Percentiles rank a stretch among this genome's conserved stretches.
Conservation (phyloP, 2,888 invertebrate genomes). For the Cephalotes varians region DNA sequence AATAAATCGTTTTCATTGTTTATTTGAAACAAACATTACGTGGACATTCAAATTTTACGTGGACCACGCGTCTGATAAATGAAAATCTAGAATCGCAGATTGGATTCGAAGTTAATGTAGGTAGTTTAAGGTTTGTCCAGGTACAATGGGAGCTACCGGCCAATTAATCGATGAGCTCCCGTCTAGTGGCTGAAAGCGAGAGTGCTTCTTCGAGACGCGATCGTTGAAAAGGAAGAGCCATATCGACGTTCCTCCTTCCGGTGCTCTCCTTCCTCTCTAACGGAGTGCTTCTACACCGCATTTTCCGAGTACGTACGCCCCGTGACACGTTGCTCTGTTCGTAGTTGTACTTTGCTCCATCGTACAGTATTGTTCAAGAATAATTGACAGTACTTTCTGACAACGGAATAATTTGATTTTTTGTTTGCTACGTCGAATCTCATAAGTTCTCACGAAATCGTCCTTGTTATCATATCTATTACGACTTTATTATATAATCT, state of each 20-base stretch:
- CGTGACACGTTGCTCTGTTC: conserved; percentile 67
- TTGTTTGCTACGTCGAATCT: not conserved
- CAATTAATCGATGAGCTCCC: conserved; percentile 73
- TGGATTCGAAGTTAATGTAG: conserved; percentile 47
- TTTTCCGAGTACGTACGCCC: conserved; percentile 50
- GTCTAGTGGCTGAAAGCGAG: conserved; percentile 66
- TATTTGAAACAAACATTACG: too few relatives aligned
- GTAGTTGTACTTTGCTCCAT: conserved; percentile 45
- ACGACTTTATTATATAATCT: not conserved
- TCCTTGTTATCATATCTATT: not conserved
- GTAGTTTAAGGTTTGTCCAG: conserved; percentile 45
- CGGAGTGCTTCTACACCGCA: conserved; percentile 55
- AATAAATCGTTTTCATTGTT: conserved; percentile 29
- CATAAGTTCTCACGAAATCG: not conserved
- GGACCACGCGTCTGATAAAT: conserved; percentile 27
- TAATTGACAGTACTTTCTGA: not conserved
- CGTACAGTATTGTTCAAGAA: conserved; percentile 33
- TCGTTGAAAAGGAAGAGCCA: conserved; percentile 60
- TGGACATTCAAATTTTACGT: not conserved
- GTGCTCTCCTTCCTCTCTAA: conserved; percentile 38
- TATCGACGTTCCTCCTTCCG: conserved; percentile 66
- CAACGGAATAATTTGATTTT: not conserved
- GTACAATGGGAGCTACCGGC: conserved; percentile 42
- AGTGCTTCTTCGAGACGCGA: conserved; percentile 72
- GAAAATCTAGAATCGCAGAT: conserved; percentile 51